These are phyloP conservation scores for Ophthalmolycus amberensis DNA, from an alignment of 2,113 vertebrate species.

Conservation along the genomic window DNA sequence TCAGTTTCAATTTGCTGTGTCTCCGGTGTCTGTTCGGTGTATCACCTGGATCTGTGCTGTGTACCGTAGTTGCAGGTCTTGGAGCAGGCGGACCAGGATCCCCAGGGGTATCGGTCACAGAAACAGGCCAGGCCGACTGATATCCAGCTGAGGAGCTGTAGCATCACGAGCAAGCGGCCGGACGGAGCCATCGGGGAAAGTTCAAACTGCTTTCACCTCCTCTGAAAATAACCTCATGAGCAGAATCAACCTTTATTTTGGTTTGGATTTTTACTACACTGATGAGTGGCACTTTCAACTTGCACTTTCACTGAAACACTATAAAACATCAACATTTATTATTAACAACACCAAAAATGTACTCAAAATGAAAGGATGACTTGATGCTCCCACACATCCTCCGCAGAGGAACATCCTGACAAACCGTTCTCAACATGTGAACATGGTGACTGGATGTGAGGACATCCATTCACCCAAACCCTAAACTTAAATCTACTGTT, in stretches of 20 bases:
- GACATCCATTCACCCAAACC: not conserved
- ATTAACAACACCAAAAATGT: not conserved
- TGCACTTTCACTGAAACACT: not conserved
- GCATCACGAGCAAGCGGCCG: constrained; percentile 37
- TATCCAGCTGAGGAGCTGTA: constrained; percentile 72
- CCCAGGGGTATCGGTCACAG: constrained; percentile 91
- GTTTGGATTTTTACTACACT: not conserved
- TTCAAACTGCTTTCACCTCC: constrained; percentile 6
- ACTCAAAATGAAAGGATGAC: not conserved
- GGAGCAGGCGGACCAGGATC: constrained; percentile 88
- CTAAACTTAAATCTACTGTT: not conserved
- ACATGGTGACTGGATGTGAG: not conserved
- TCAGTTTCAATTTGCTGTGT: not conserved
- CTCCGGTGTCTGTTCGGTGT: not conserved
- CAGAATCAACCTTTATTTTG: not conserved
- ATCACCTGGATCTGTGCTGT: constrained; percentile 86
- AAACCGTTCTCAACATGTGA: not conserved
- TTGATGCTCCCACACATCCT: not conserved
- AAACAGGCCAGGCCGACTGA: constrained; percentile 82
- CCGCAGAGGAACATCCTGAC: not conserved
- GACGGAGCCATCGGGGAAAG: constrained; percentile 60
- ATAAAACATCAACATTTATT: not conserved
- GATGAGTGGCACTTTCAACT: not conserved
- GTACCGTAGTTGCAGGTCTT: constrained; percentile 88
- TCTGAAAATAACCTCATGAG: not conserved